Conservation (phyloP, 35 echinoderm and acorn worm species). For the Holothuria glaberrima region DNA sequence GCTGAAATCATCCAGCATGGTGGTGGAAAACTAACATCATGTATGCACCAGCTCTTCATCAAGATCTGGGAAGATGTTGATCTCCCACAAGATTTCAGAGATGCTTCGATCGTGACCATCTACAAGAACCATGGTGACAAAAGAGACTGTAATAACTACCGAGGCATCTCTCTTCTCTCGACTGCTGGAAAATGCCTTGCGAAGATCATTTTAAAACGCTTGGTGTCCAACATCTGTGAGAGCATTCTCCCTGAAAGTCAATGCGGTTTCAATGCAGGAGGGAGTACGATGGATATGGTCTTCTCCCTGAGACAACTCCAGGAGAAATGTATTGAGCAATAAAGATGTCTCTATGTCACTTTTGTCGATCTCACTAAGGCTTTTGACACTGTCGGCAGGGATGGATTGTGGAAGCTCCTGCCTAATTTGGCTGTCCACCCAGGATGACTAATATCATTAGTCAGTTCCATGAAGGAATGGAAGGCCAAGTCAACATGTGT, state of each 20-base stretch:
- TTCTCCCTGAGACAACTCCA: too few relatives aligned
- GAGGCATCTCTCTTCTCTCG: constrained; percentile 15
- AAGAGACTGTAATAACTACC: too few relatives aligned
- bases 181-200: neutral
- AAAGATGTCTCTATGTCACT: neutral
- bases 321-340: too few relatives aligned
- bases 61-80: neutral
- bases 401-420: neutral
- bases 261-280: too few relatives aligned
- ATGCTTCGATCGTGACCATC: too few relatives aligned
- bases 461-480: constrained; percentile 1
- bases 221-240: neutral
- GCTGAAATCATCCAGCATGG: too few relatives aligned
- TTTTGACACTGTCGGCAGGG: too few relatives aligned
- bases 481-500: neutral
- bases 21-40: neutral
- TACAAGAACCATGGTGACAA: too few relatives aligned
- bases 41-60: neutral
- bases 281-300: too few relatives aligned
- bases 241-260: too few relatives aligned
- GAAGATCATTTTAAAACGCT: neutral
- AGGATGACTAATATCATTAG: neutral
- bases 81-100: too few relatives aligned
- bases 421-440: neutral
- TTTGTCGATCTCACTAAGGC: neutral